These are phyloP conservation scores for Gymnobelideus leadbeateri DNA, from an alignment of 2,113 vertebrate genomes.

Conservation along the genomic window DNA sequence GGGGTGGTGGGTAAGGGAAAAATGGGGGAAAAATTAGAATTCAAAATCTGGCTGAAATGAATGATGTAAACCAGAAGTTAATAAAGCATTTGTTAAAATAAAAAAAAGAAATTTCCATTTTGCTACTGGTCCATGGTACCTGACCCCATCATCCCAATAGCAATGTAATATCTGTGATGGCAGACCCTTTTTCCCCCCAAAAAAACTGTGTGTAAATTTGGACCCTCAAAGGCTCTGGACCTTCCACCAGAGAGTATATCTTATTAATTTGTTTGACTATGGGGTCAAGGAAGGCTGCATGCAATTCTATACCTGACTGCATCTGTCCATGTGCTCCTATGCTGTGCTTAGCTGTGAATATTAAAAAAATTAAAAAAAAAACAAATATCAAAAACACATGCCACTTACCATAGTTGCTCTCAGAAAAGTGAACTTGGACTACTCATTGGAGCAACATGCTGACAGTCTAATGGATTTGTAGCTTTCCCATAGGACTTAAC, in stretches of 20 bases:
- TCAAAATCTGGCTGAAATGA: no score
- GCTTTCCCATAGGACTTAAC: neutral
- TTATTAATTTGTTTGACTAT: neutral
- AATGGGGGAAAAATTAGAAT: no score
- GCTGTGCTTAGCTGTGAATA: neutral
- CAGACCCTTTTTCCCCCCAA: neutral
- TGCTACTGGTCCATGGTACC: neutral
- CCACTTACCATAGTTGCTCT: neutral
- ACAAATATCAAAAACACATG: no score
- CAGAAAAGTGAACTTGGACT: neutral
- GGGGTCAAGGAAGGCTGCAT: neutral
- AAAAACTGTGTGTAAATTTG: neutral
- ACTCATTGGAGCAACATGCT: neutral
- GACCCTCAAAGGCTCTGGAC: neutral
- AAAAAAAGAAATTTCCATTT: neutral
- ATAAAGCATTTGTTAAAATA: no score
- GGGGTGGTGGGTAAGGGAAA: no score
- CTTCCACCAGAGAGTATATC: neutral
- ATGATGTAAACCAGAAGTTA: no score
- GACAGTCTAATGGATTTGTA: neutral
- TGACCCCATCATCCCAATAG: neutral
- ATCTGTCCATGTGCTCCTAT: neutral
- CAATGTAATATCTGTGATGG: neutral
- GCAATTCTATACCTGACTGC: neutral
- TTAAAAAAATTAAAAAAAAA: no score